phyloP scores from a whole-genome alignment of 2,113 vertebrate species.

The Ivindomyrus marchei region DNA sequence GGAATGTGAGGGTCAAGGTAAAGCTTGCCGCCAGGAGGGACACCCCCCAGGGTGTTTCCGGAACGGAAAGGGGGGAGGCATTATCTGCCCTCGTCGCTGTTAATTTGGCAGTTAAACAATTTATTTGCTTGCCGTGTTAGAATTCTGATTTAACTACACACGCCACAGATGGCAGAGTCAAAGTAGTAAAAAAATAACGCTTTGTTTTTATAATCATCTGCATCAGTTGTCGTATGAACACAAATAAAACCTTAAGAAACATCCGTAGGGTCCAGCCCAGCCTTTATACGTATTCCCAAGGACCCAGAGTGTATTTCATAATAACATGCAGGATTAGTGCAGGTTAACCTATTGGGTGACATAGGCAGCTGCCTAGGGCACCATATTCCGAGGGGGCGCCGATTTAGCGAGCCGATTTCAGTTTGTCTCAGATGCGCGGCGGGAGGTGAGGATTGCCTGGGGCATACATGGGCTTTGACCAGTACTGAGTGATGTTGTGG shows the following conservation, averaged over 20 bases:
- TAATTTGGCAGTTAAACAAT: background rate
- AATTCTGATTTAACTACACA: background rate
- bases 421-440: background rate
- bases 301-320: background rate
- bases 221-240: background rate
- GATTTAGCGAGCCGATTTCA: background rate
- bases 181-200: background rate
- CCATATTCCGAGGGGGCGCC: background rate
- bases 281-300: background rate
- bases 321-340: background rate
- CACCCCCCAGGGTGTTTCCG: background rate
- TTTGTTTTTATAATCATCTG: background rate
- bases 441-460: background rate
- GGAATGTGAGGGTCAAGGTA: background rate
- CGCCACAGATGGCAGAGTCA: background rate
- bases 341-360: background rate
- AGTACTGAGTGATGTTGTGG: background rate
- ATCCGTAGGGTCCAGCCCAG: background rate
- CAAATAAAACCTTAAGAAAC: background rate
- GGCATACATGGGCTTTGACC: background rate
- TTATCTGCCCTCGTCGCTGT: background rate
- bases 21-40: background rate
- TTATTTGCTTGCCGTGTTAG: background rate
- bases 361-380: background rate
- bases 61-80: background rate